phyloP scores from a whole-genome alignment of 1,140 invertebrate genomes.

The Brachionus plicatilis region DNA sequence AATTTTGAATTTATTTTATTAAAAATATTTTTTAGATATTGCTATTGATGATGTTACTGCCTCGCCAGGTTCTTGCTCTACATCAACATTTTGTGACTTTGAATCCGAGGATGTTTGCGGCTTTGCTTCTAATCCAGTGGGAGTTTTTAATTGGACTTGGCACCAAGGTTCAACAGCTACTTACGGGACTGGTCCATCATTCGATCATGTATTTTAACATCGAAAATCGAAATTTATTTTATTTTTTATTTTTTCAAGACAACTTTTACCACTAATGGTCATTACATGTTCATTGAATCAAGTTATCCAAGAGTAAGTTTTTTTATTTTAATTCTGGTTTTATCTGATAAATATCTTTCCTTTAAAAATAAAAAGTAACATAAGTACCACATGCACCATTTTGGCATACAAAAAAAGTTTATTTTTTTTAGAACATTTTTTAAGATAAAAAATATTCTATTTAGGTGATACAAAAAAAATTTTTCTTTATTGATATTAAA shows the following conservation, averaged over 20 bases:
- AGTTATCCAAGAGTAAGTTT: neutral
- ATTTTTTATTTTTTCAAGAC: neutral
- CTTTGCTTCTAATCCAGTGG: constrained; percentile 47
- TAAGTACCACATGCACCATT: too few species aligned
- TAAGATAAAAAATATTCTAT: too few species aligned
- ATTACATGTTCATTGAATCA: constrained; percentile 39
- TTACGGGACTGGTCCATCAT: constrained; percentile 41
- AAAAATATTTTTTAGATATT: neutral
- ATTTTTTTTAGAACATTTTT: too few species aligned
- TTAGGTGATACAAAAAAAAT: too few species aligned
- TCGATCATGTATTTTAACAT: constrained; percentile 9
- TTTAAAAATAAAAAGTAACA: neutral
- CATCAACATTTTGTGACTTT: constrained; percentile 26
- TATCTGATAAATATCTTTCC: neutral
- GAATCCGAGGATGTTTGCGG: constrained; percentile 42
- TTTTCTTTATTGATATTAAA: too few species aligned
- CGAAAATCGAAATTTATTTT: neutral
- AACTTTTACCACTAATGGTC: neutral
- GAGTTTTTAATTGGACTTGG: constrained; percentile 52
- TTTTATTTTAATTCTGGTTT: neutral
- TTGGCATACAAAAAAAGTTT: too few species aligned
- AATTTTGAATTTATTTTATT: neutral
- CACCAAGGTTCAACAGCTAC: constrained; percentile 42
- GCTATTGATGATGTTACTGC: constrained; percentile 17
- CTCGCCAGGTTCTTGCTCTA: neutral